Base-by-base conservation (phyloP, 2,797 vertebrate species). In the Astyanax mexicanus region DNA sequence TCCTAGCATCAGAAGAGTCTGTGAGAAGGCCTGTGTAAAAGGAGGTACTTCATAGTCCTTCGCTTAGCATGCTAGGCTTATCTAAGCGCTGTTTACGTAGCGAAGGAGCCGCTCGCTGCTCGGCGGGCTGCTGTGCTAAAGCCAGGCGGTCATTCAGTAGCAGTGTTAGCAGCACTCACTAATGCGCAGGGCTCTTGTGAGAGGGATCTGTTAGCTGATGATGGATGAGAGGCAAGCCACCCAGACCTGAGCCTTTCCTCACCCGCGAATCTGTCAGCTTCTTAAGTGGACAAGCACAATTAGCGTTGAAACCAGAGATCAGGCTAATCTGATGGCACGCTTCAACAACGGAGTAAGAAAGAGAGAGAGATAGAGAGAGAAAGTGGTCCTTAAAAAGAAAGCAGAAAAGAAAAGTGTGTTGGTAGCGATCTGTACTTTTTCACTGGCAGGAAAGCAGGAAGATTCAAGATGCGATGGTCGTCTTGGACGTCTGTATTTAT, bases 221-320 rank as follows among this genome's bases (percentile, higher is more conserved):
- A 98, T 95, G 91, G 95, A 97, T 96, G 94, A 94, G 92, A 85
- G 87, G 84, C 88, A 91, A 85, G 87, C 90, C 88, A 90, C 91
- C 40, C 90, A 89, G 87, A 91, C 90, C 90, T 89, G 86, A 90
- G 83, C 89, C 87, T 92, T 92, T 90, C 89, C 88, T 86, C 90
- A 93, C 93, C 88, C 88, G 89, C 92, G 89, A 87, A 88, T 92
- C 95, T 95, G 93, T 96, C 93, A 94, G 92, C 93, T 88, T 88
- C 94, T 96, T 96, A 97, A 97, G 95, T 96, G 95, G 93, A 93
- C 86, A 85, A 84, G 92, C 88, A 91, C 93, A 95, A 92, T 95
- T 94, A 93, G 91, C 88, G 87, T 88, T 93, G 94, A 96, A 97
- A 97, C 94, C 92, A 94, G 94, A 97, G 87, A 92, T 92, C 82